A percentile compares a stretch with the other conserved stretches of the same genome.
phyloP scores from a whole-genome alignment of 2,888 invertebrate genomes.

The Tanypteryx hageni region DNA sequence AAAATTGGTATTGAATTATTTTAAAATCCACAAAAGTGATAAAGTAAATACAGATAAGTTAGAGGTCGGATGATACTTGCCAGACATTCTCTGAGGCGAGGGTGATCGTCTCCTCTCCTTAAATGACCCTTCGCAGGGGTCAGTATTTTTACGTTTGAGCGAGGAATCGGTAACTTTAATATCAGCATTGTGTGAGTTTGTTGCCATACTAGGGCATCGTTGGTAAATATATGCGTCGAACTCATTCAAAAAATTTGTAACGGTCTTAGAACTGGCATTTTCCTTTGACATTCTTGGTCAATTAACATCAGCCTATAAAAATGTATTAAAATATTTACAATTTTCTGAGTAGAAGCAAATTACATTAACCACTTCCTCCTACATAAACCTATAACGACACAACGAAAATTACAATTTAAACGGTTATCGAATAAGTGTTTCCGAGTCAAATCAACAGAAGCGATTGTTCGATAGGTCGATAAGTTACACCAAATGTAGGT shows the following conservation, averaged over 20 bases:
- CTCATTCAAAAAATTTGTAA: constrained; percentile 18
- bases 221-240: constrained; percentile 26
- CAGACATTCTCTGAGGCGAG: constrained; percentile 20
- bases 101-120: constrained; percentile 38
- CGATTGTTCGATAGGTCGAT: no score
- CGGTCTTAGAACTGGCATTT: constrained; percentile 7
- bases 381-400: background rate
- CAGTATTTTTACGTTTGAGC: constrained; percentile 17
- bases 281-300: background rate
- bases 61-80: background rate
- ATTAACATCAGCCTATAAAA: background rate
- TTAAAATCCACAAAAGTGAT: background rate
- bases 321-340: no score
- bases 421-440: background rate
- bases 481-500: no score
- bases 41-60: background rate
- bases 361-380: no score
- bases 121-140: background rate
- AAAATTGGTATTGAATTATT: background rate
- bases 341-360: no score
- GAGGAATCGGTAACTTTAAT: background rate
- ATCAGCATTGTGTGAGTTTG: background rate
- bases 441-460: no score
- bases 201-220: background rate
- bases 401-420: background rate